These are phyloP conservation scores for Sminthurinus aureus DNA, from an alignment of 2,888 invertebrate genomes.

Conservation along the genomic window DNA sequence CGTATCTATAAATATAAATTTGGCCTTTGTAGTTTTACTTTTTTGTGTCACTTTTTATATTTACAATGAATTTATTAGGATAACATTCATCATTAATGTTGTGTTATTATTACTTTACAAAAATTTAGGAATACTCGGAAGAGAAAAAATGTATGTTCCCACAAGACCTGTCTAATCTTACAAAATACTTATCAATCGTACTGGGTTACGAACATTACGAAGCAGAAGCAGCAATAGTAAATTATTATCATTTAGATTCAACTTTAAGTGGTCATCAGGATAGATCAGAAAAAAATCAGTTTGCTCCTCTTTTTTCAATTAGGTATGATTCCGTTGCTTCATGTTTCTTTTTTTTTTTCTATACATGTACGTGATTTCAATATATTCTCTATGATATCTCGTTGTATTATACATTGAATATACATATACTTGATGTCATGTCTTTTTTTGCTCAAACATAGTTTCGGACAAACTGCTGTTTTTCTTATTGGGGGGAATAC, in stretches of 20 bases:
- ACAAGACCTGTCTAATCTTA: slow-evolving; percentile 72
- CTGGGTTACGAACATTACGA: slow-evolving; percentile 71
- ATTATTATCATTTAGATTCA: slow-evolving; percentile 93
- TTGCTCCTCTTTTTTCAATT: slow-evolving; percentile 89
- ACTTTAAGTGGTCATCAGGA: slow-evolving; percentile 94
- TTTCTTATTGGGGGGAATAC: slow-evolving; percentile 88
- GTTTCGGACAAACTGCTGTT: slow-evolving; percentile 94
- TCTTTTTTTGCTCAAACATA: slow-evolving; percentile 64
- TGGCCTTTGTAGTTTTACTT: not conserved
- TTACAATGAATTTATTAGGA: not conserved
- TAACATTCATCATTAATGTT: too few relatives aligned
- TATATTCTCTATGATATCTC: not conserved
- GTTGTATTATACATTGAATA: not conserved
- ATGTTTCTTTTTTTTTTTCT: not conserved
- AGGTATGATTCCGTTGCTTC: too few relatives aligned
- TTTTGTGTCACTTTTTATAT: not conserved
- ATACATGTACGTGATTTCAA: not conserved
- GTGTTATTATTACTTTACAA: not conserved
- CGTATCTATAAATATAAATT: not conserved
- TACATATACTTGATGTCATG: not conserved
- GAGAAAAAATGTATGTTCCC: slow-evolving; percentile 75
- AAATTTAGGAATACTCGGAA: slow-evolving; percentile 77
- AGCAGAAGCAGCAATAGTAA: slow-evolving; percentile 94
- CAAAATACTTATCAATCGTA: slow-evolving; percentile 70
- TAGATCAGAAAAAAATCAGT: slow-evolving; percentile 85